Evolutionary conservation across 1,140 invertebrate genomes (phyloP), one percentile per base, ranked within the genome.

Genomic region (Hylyphantes graminicola): DNA sequence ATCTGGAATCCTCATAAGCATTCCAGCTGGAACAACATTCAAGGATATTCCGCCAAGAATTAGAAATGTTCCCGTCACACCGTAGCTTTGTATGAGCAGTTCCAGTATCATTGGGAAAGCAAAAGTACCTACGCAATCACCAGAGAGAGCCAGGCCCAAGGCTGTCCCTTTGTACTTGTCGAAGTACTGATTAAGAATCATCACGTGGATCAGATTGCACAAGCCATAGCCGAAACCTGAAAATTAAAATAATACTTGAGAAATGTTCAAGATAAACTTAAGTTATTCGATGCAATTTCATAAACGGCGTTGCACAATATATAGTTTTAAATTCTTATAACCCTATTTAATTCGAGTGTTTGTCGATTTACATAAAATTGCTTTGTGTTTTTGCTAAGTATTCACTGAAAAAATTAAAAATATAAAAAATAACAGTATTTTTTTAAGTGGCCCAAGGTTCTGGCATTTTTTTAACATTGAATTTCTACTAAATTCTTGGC

Each of bases 1-100:
- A 50, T 68, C 11, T 50, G 65, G 65, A 0, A 35, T 35, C 68
- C 93, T 91, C 87, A 94, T 94, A 0, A 95, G 92, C 48, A 93
- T 92, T 0, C 93, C 94, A 13, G 94, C 94, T 6, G 95, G 94
- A 92, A 94, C 94, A 1, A 95, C 94, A 88, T 96, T 95, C 15
- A 97, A 89, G 68, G 94, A 94, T 3, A 96, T 90, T 17, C 93
- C 95, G 5, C 95, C 95, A 90, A 96, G 93, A 6, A 95, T 89
- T 0, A 95, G 89, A 8, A 95, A 86, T 12, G 88, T 86, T 5
- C 89, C 89, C n/a, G 85, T 59, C 3, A 88, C 11, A 11, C 63
- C 73, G 73, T 87, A 88, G 8, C 84, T 17, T 48, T 53, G n/a
- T 0, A 87, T 13, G 6, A 87, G 13, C 12, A 87, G 65, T 83